A percentile compares a stretch with the other conserved stretches of the same genome.
Conservation (phyloP, 2,113 vertebrate genomes). For the Muscicapa adusta region DNA sequence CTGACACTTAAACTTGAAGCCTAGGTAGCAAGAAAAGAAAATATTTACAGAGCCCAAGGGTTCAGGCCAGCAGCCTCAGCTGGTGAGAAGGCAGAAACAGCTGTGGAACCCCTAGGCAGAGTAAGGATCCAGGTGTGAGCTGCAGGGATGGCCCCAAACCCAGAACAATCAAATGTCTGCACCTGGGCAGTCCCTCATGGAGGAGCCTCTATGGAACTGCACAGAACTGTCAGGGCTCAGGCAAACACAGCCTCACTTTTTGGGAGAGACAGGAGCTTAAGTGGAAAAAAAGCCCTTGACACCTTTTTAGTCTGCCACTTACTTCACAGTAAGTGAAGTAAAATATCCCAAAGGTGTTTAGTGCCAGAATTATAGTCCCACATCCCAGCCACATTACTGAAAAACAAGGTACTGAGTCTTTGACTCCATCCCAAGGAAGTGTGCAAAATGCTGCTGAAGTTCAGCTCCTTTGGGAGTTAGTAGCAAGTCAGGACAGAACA, state of each 20-base stretch:
- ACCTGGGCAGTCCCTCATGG: not conserved
- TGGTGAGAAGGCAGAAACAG: not conserved
- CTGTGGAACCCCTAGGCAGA: not conserved
- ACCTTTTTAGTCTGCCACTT: not conserved
- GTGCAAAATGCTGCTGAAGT: fast-evolving
- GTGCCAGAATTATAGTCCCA: not conserved
- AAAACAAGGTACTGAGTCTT: not conserved
- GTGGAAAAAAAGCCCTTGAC: not conserved
- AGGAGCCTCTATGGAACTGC: fast-evolving
- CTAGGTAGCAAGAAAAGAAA: not conserved
- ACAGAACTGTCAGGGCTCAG: not conserved
- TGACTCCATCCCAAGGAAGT: fast-evolving
- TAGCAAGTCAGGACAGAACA: not conserved
- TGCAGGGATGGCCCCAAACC: not conserved
- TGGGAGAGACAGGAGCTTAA: not conserved
- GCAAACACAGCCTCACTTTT: fast-evolving
- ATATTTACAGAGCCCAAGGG: not conserved
- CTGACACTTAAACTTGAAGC: not conserved
- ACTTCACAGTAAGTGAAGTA: not conserved
- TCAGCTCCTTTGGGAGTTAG: not conserved
- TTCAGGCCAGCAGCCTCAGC: not conserved
- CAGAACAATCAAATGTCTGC: fast-evolving
- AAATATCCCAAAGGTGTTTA: not conserved
- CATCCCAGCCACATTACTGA: not conserved
- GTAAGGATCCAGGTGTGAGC: fast-evolving